phyloP scores from a whole-genome alignment of 2,888 invertebrate species.

The Tachina fera region DNA sequence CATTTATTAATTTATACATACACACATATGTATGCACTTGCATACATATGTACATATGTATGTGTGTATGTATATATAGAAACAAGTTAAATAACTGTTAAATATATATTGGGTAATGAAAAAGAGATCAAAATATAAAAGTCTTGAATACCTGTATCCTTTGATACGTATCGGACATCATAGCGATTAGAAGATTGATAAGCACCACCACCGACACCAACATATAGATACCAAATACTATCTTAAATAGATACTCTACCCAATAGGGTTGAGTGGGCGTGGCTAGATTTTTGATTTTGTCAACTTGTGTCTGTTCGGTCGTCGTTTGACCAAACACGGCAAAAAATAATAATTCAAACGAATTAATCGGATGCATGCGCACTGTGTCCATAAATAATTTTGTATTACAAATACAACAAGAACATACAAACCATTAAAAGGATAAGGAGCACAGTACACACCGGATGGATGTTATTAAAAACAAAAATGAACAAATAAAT shows the following conservation, averaged over 20 bases:
- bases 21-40: background rate
- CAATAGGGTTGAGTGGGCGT: conserved; percentile 88
- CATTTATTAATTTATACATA: conserved; percentile 9
- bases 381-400: conserved; percentile 85
- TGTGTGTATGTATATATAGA: conserved; percentile 1
- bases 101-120: background rate
- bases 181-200: conserved; percentile 99
- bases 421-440: conserved; percentile 71
- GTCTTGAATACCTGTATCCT: conserved; percentile 92
- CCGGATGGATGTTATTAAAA: conserved; percentile 49
- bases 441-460: conserved; percentile 75
- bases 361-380: conserved; percentile 94
- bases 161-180: conserved; percentile 99
- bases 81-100: conserved; percentile 8
- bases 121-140: conserved; percentile 80
- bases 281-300: conserved; percentile 84
- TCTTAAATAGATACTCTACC: conserved; percentile 94
- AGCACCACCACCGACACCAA: conserved; percentile 99
- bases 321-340: conserved; percentile 98
- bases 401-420: conserved; percentile 40
- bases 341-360: conserved; percentile 99
- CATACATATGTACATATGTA: background rate
- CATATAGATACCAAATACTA: conserved; percentile 97
- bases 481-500: conserved; percentile 54
- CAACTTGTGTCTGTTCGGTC: conserved; percentile 90